A percentile compares a stretch with the other conserved stretches of the same genome.
These are phyloP conservation scores for Andrena flavipes DNA, from an alignment of 2,888 invertebrate species.

Conservation along the genomic window DNA sequence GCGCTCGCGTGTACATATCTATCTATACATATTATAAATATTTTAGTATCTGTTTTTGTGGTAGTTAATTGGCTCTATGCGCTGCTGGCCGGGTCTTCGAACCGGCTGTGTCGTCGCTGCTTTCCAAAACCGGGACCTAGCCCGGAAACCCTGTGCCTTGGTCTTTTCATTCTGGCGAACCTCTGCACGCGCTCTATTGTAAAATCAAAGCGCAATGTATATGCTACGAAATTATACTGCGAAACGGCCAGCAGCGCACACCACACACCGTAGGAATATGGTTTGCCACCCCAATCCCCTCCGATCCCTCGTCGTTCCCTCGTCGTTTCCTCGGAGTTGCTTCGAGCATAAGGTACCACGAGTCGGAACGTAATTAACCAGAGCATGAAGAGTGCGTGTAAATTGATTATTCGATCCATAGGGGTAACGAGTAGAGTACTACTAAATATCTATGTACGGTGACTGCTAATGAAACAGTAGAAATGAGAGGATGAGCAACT, in stretches of 20 bases:
- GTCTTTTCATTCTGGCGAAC: not conserved
- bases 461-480: constrained; percentile 39
- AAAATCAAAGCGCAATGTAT: not conserved
- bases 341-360: constrained; percentile 14
- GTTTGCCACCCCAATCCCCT: not conserved
- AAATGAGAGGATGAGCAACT: constrained; percentile 8
- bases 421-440: constrained; percentile 53
- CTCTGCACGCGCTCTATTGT: not conserved
- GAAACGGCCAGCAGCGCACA: constrained; percentile 29
- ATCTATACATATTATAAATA: constrained; percentile 55
- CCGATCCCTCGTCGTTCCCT: constrained; percentile 1
- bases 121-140: not conserved
- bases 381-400: constrained; percentile 53
- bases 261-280: constrained; percentile 33
- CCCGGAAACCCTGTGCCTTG: not conserved
- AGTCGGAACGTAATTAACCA: constrained; percentile 28
- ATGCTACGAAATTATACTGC: not conserved
- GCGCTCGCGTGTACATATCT: constrained; percentile 20
- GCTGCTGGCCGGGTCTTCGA: constrained; percentile 38
- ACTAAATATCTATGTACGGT: constrained; percentile 40
- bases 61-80: constrained; percentile 57
- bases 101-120: not conserved
- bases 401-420: constrained; percentile 49
- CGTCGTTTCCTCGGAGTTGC: constrained; percentile 24
- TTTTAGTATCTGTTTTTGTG: constrained; percentile 49